These are phyloP conservation scores for Enoplosus armatus DNA, from an alignment of 2,797 vertebrate species.

Conservation along the genomic window DNA sequence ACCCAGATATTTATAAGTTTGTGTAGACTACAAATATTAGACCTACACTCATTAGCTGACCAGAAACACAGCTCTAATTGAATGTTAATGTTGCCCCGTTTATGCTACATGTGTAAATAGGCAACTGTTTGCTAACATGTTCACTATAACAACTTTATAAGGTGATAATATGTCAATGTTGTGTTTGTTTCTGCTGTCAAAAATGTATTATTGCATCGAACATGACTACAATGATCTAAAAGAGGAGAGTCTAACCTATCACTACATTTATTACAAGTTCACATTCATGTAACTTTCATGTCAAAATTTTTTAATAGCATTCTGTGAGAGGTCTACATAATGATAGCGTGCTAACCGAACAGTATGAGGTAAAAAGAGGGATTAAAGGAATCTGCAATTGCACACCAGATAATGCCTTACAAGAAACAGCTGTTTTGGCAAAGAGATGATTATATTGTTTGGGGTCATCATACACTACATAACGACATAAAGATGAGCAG, in stretches of 20 bases:
- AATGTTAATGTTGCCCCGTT: not conserved
- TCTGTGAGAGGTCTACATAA: not conserved
- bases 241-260: not conserved
- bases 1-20: not conserved
- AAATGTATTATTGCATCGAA: too few relatives aligned
- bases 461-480: not conserved
- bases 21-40: not conserved
- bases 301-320: not conserved
- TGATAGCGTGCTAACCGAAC: not conserved
- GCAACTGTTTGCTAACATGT: too few relatives aligned
- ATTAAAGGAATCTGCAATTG: conserved; percentile 2
- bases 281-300: not conserved
- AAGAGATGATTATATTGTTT: not conserved
- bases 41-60: not conserved
- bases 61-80: not conserved
- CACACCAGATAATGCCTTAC: not conserved
- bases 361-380: not conserved
- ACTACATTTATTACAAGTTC: not conserved
- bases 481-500: not conserved
- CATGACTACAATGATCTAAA: not conserved
- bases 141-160: not conserved
- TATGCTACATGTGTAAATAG: too few relatives aligned
- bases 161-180: too few relatives aligned
- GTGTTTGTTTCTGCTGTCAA: too few relatives aligned
- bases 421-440: conserved; percentile 4